Evolutionary conservation across 2,113 vertebrate species (phyloP).

Genomic region (Australoheros scitulus): DNA sequence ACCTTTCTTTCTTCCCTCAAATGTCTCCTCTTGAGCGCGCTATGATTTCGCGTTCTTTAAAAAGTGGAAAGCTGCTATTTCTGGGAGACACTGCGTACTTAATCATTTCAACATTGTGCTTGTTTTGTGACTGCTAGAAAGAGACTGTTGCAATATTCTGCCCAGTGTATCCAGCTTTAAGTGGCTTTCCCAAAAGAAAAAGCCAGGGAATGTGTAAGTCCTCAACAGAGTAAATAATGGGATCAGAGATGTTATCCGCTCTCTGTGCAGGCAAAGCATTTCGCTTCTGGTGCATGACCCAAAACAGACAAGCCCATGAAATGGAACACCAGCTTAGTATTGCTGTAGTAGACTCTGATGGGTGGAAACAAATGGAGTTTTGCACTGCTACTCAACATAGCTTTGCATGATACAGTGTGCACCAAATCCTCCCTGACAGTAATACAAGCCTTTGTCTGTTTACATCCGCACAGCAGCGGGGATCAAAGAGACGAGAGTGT

Average conservation of each 20-base stretch:
- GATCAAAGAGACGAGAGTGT: slow-evolving; percentile 1
- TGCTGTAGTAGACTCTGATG: slow-evolving; percentile 60
- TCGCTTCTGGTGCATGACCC: slow-evolving; percentile 57
- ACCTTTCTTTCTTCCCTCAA: neutral
- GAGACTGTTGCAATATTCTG: neutral
- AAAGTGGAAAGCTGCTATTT: slow-evolving; percentile 39
- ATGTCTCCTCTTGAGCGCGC: slow-evolving; percentile 32
- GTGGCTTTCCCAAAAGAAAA: slow-evolving; percentile 2
- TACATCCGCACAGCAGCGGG: slow-evolving; percentile 16
- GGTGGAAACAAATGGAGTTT: slow-evolving; percentile 65
- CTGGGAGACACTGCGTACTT: slow-evolving; percentile 25
- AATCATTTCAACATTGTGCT: slow-evolving; percentile 22
- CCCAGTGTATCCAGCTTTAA: neutral
- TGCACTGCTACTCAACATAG: slow-evolving; percentile 53
- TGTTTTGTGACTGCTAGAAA: slow-evolving; percentile 25
- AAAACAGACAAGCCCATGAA: slow-evolving; percentile 67
- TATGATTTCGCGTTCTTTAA: slow-evolving; percentile 15
- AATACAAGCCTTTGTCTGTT: slow-evolving; percentile 59
- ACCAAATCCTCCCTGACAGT: slow-evolving; percentile 66
- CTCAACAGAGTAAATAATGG: slow-evolving; percentile 45
- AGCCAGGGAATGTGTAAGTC: slow-evolving; percentile 10
- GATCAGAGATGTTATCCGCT: slow-evolving; percentile 17
- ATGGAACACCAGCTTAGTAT: slow-evolving; percentile 67
- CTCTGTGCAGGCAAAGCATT: slow-evolving; percentile 55
- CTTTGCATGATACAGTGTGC: slow-evolving; percentile 60